phyloP scores from a whole-genome alignment of 2,888 invertebrate species.

The Dynastes maya region DNA sequence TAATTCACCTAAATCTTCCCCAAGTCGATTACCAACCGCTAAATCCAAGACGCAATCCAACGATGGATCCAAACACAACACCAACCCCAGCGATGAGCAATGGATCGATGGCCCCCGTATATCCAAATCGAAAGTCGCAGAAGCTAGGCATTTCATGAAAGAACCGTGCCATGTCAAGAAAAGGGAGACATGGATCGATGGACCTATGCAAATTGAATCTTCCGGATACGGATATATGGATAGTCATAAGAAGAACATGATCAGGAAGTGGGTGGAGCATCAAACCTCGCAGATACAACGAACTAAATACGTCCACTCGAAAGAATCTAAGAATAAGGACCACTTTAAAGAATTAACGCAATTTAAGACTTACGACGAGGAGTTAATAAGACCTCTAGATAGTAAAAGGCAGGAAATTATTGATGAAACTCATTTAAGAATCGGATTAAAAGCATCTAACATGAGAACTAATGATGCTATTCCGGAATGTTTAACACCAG shows the following conservation, averaged over 20 bases:
- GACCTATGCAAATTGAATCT: constrained; percentile 83
- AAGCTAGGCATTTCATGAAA: constrained; percentile 85
- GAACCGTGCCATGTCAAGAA: constrained; percentile 85
- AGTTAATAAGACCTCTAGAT: constrained; percentile 71
- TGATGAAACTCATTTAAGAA: constrained; percentile 76
- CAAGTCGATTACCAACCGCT: constrained; percentile 67
- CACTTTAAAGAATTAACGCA: constrained; percentile 76
- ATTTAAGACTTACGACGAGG: constrained; percentile 76
- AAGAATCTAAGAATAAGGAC: constrained; percentile 62
- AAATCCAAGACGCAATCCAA: constrained; percentile 71
- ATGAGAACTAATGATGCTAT: constrained; percentile 61
- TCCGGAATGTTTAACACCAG: constrained; percentile 65
- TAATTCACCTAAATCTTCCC: constrained; percentile 74
- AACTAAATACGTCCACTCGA: constrained; percentile 52
- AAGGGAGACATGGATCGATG: constrained; percentile 96
- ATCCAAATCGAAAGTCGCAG: constrained; percentile 86
- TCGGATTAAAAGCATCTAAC: constrained; percentile 73
- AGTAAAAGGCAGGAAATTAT: constrained; percentile 73
- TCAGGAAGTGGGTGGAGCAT: constrained; percentile 93
- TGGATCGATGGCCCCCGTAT: constrained; percentile 98
- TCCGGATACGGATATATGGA: constrained; percentile 92
- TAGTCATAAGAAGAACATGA: constrained; percentile 93
- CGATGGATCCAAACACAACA: constrained; percentile 71
- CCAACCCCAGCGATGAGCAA: constrained; percentile 85
- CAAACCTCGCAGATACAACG: constrained; percentile 80